phyloP scores from a whole-genome alignment of 2,113 vertebrate species.

The Sakesphorus luctuosus region DNA sequence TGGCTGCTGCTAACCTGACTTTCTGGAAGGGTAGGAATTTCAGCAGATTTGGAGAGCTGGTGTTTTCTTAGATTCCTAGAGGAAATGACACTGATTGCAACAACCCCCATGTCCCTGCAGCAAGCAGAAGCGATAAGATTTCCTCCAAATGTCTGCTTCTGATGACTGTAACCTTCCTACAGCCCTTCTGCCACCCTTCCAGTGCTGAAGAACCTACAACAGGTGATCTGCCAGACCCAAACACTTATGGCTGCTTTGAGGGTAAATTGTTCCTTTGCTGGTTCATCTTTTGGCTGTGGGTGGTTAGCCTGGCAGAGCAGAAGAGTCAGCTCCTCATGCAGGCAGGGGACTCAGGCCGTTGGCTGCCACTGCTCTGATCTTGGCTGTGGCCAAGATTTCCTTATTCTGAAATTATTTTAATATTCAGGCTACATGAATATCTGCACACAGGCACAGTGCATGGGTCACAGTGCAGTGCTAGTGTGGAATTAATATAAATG shows the following conservation, averaged over 20 bases:
- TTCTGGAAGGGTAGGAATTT: constrained; percentile 55
- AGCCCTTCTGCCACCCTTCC: neutral
- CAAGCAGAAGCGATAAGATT: neutral
- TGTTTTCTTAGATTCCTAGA: constrained; percentile 47
- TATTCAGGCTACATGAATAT: neutral
- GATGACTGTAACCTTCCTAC: neutral
- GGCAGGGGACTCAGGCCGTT: neutral
- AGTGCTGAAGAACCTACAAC: neutral
- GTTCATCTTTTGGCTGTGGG: neutral
- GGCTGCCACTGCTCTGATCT: neutral
- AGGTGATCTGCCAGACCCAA: neutral
- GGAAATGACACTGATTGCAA: constrained; percentile 31
- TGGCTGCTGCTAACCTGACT: constrained; percentile 32
- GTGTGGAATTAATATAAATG: constrained; percentile 26
- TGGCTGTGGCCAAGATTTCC: neutral
- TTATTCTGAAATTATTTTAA: neutral
- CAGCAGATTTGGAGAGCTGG: neutral
- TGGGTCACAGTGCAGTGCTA: neutral
- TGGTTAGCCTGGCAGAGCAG: neutral
- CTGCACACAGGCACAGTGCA: neutral
- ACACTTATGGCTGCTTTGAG: neutral
- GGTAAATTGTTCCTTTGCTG: neutral
- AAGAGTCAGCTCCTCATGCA: neutral
- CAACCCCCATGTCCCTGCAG: neutral
- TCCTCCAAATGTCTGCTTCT: neutral